A percentile compares a stretch with the other conserved stretches of the same genome.
Conservation (phyloP, 2,888 invertebrate species). For the Iselma pallidipennis region DNA sequence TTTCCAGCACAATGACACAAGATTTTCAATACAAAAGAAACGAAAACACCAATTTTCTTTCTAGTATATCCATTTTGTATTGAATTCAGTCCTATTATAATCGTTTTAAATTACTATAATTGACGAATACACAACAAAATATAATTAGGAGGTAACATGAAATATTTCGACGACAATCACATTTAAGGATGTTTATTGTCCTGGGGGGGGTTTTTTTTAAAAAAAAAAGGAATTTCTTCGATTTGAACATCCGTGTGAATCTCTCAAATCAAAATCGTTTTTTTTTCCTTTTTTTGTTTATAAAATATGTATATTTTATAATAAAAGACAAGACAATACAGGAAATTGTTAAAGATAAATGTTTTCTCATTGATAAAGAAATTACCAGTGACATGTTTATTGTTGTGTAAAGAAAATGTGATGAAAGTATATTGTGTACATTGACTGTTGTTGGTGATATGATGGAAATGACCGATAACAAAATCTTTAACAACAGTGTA, state of each 20-base stretch:
- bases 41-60: not conserved
- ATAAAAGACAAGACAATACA: not conserved
- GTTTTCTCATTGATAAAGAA: not conserved
- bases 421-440: not conserved
- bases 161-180: not conserved
- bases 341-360: not conserved
- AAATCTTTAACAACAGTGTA: not conserved
- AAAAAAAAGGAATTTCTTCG: too few species aligned
- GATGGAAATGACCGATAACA: not conserved
- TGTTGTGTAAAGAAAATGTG: too few species aligned
- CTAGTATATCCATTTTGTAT: not conserved
- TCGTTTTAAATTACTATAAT: not conserved
- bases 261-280: not conserved
- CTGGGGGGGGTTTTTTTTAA: too few species aligned
- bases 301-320: not conserved
- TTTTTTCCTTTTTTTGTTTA: too few species aligned
- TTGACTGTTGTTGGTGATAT: not conserved
- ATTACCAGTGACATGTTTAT: not conserved
- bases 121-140: not conserved
- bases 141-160: not conserved
- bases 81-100: not conserved
- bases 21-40: not conserved
- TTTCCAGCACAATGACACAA: not conserved
- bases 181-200: not conserved
- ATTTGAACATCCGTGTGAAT: not conserved